phyloP scores from a whole-genome alignment of 2,797 vertebrate genomes.

The Acanthopagrus latus region DNA sequence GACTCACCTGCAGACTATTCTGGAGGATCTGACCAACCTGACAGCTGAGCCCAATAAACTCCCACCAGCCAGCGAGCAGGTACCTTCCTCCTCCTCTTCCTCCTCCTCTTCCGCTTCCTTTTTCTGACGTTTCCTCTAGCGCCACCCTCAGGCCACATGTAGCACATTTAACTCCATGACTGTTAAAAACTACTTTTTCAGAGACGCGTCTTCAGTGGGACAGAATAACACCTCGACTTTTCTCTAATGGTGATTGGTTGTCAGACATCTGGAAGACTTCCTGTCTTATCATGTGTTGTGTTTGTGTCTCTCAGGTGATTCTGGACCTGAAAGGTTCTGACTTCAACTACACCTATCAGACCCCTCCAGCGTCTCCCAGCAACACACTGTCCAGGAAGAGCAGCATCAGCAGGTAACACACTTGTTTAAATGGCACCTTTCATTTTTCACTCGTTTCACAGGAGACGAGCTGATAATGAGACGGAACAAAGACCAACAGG shows the following conservation, averaged over 20 bases:
- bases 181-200: neutral
- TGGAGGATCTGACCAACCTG: conserved; percentile 86
- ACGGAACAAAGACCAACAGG: no score
- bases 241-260: no score
- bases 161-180: neutral
- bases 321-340: conserved; percentile 88
- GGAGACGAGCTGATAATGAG: no score
- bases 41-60: conserved; percentile 87
- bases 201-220: no score
- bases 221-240: no score
- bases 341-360: conserved; percentile 88
- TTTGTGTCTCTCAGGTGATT: conserved; percentile 82
- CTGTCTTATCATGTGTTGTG: neutral
- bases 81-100: conserved; percentile 27
- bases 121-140: neutral
- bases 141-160: neutral
- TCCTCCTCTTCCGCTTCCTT: neutral
- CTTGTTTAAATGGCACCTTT: no score
- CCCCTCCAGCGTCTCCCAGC: conserved; percentile 88
- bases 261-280: no score
- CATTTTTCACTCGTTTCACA: no score
- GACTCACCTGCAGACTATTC: conserved; percentile 89
- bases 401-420: conserved; percentile 88
- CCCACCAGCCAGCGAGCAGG: conserved; percentile 88
- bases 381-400: conserved; percentile 88